Evolutionary conservation across 2,797 vertebrate species (phyloP).

Genomic region (Hippoglossus hippoglossus): DNA sequence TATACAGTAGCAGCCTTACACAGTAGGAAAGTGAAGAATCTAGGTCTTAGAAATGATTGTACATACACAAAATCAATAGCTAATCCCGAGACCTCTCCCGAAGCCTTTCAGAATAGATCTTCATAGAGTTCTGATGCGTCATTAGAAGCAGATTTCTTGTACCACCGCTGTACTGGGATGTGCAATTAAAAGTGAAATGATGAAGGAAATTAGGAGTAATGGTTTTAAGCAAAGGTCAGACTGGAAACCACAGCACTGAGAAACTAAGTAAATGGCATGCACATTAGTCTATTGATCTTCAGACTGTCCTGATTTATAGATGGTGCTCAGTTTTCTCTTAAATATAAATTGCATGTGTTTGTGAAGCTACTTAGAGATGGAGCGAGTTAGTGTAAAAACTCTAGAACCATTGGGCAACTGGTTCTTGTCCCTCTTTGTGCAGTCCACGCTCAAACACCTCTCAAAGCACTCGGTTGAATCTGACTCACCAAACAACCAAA

Average conservation of each 20-base stretch:
- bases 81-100: constrained; percentile 66
- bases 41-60: constrained; percentile 67
- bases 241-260: constrained; percentile 53
- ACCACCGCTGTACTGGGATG: constrained; percentile 16
- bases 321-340: constrained; percentile 18
- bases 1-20: constrained; percentile 71
- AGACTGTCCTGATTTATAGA: constrained; percentile 23
- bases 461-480: constrained; percentile 26
- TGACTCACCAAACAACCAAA: constrained; percentile 51
- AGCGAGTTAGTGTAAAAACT: constrained; percentile 31
- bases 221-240: constrained; percentile 37
- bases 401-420: constrained; percentile 6
- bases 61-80: constrained; percentile 50
- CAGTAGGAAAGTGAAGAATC: constrained; percentile 60
- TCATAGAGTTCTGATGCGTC: constrained; percentile 24
- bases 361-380: constrained; percentile 31
- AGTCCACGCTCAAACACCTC: constrained; percentile 31
- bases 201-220: constrained; percentile 18
- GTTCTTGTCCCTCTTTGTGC: constrained; percentile 14
- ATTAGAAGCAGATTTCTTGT: constrained; percentile 11
- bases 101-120: constrained; percentile 58
- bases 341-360: constrained; percentile 23
- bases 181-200: constrained; percentile 18
- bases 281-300: constrained; percentile 52
- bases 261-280: constrained; percentile 32